phyloP scores from a whole-genome alignment of 2,113 vertebrate species.

The Diadophis punctatus region DNA sequence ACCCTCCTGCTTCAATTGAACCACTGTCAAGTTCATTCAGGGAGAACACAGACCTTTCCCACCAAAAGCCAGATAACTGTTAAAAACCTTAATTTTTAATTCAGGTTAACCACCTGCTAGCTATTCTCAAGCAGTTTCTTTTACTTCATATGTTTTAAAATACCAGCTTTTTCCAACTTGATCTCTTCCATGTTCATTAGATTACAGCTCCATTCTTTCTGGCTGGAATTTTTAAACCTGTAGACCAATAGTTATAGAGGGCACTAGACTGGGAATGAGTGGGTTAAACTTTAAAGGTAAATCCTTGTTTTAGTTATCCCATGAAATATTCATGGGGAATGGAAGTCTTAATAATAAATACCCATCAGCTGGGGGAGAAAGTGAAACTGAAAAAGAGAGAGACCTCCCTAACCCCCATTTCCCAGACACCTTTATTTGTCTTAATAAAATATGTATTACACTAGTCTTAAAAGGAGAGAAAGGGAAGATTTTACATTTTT shows the following conservation, averaged over 20 bases:
- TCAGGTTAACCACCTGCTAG: not conserved
- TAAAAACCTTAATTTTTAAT: not conserved
- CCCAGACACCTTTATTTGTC: not conserved
- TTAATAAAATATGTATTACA: slow-evolving; percentile 12
- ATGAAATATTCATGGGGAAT: not conserved
- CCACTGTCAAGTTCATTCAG: not conserved
- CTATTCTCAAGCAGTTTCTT: not conserved
- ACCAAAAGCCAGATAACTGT: not conserved
- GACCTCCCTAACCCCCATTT: not conserved
- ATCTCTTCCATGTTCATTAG: not conserved
- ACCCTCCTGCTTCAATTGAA: not conserved
- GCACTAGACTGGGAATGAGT: not conserved
- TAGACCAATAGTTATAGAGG: not conserved
- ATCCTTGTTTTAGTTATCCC: not conserved
- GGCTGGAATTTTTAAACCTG: not conserved
- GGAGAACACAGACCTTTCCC: not conserved
- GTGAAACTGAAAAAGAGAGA: not conserved
- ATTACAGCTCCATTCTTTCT: not conserved
- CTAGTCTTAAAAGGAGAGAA: slow-evolving; percentile 13
- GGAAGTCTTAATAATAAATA: slow-evolving; percentile 7
- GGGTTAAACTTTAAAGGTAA: not conserved
- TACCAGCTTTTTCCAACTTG: not conserved
- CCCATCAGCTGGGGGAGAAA: too few species aligned
- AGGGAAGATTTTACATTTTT: not conserved
- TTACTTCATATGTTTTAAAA: not conserved